Evolutionary conservation across 2,888 invertebrate species (phyloP), one percentile per base, ranked within the genome.

Genomic region (Oconnorella tubifera): DNA sequence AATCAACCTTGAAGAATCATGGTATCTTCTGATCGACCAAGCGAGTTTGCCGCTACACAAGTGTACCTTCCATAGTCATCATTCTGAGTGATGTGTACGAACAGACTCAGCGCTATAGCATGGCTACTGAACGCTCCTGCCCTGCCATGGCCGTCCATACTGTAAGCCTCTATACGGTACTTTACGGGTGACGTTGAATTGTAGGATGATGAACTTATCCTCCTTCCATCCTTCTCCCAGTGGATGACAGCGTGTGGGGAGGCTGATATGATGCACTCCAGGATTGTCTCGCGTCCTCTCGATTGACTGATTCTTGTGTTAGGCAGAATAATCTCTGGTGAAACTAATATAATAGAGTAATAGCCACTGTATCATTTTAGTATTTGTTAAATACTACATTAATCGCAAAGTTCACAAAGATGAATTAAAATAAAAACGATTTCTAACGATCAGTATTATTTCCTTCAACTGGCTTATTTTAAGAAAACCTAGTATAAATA

Each of bases 221-320:
- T 72, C 2, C 64, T 64, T 6, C 75, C 75, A 23, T 73, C 65
- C 32, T 72, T 68, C 49, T 67, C 68, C 79, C 79, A 79, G n/a
- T 72, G 69, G 58, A 70, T 76, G 53, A 72, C 68, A 2, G 72
- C 75, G 29, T 75, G 75, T 0, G 79, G 79, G 59, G 74, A 73
- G 1, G 78, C 78, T 3, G 75, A 74, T 33, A 78, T 73, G 19
- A 72, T 63, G 66, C 79, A 79, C 62, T 78, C 77, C 27, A 79
- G 70, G 14, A 79, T 78, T 0, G 79, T 79, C 53, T 75, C 75
- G 61, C 72, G 74, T 4, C 77, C 77, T 27, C 67, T 49, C 28
- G 58, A 29, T 62, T 79, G 79, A 27, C 77, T 73, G 40, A 78
- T 72, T 60, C 75, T 70, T 59, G 67, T 71, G 29, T 72, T 75